These are phyloP conservation scores for Drosophila pachea DNA, from an alignment of 1,140 invertebrate species.

Conservation along the genomic window DNA sequence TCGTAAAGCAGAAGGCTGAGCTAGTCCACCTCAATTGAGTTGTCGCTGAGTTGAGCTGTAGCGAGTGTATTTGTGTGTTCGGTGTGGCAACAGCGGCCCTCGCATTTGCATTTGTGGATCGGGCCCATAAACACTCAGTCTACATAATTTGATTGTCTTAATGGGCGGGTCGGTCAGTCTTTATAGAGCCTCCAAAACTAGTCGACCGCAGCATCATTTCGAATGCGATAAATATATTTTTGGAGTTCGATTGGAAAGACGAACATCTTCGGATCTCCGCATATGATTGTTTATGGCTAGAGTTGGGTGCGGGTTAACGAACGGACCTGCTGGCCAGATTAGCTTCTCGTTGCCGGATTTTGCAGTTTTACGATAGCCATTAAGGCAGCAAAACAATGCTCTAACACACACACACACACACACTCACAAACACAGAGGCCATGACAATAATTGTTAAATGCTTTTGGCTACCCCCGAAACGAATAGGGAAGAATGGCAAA, in stretches of 20 bases:
- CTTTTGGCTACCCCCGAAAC: conserved; percentile 55
- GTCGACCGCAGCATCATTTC: conserved; percentile 21
- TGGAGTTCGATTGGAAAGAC: conserved; percentile 38
- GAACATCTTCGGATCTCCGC: background rate
- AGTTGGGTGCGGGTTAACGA: conserved; percentile 51
- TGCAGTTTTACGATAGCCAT: conserved; percentile 44
- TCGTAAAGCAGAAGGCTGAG: conserved; percentile 19
- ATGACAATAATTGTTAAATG: conserved; percentile 70
- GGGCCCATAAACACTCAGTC: conserved; percentile 54
- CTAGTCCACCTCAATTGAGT: background rate
- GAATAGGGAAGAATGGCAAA: conserved; percentile 11
- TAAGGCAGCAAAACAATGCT: conserved; percentile 54
- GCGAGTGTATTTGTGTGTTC: conserved; percentile 24
- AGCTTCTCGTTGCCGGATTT: conserved; percentile 37
- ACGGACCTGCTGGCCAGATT: conserved; percentile 28
- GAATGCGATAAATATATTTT: conserved; percentile 46
- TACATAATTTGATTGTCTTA: conserved; percentile 63
- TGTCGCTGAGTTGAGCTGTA: conserved; percentile 7
- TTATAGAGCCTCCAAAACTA: conserved; percentile 28
- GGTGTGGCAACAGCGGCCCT: conserved; percentile 5
- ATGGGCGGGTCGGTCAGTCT: conserved; percentile 30
- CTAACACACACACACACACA: conserved; percentile 41
- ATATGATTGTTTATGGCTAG: conserved; percentile 37
- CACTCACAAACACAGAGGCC: conserved; percentile 14
- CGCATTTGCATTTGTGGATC: conserved; percentile 24